Base-by-base conservation (phyloP, 2,888 invertebrate genomes). In the Macropis europaea region DNA sequence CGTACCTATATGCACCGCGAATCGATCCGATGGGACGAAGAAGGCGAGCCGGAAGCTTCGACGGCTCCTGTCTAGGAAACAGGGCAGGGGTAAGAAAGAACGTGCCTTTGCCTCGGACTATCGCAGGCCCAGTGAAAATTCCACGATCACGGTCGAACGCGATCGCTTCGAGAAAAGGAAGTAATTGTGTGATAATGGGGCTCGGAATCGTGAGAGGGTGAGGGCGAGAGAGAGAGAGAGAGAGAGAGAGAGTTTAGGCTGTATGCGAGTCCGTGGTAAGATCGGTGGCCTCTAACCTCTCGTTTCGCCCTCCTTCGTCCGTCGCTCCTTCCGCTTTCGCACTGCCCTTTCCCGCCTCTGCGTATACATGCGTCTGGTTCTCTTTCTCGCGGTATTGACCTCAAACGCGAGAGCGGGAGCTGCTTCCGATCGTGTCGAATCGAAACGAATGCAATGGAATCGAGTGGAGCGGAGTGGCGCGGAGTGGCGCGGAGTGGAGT, bases 121-220 rank as follows among this genome's bases (percentile, higher is more conserved):
- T 40, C 47, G 22, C 43, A 38, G 36, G 34, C n/a, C n/a, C n/a
- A 64, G 32, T 30, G 50, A 45, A 54, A 64, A 54, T 45, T 45
- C 40, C 57, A 36, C 48, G 53, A 64, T 73, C 61, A 50, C 59
- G 42, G 57, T 34, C 32, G 42, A 54, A 62, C 45, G 63, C 30
- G 38, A 57, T 67, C 70, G 52, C 50, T 30, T 24, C 22, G 50
- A 66, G 70, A 64, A 69, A 59, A 66, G 73, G 56, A 75, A 73
- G 68, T 67, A 75, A 81, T 81, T 70, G 81, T 59, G 36, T 38
- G 72, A 53, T 61, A 71, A 73, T 56, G 80, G 75, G 72, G 64
- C 62, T 81, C 66, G 71, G 66, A 74, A 32, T 80, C 53, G 66
- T 66, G 78, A 71, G 78, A 73, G 56, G 60, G 54, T 53, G 40